These are phyloP conservation scores for Protonemura montana DNA, from an alignment of 2,888 invertebrate genomes.

Conservation along the genomic window DNA sequence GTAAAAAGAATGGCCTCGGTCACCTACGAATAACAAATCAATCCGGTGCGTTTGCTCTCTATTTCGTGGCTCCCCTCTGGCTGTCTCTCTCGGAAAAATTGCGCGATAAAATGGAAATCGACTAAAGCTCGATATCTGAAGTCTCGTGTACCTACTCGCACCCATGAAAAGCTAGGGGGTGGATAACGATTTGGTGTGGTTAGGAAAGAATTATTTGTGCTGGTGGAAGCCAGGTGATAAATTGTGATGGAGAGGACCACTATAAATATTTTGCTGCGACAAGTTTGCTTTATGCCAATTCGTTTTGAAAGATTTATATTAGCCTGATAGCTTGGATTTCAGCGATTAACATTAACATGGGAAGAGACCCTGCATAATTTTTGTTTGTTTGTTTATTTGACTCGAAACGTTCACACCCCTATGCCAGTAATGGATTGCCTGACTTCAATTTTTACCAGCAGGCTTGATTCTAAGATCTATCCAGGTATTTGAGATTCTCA, in stretches of 20 bases:
- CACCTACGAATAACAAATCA: slow-evolving; percentile 36
- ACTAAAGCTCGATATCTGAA: neutral
- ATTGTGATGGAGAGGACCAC: neutral
- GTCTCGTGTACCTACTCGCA: neutral
- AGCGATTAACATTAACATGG: too few relatives aligned
- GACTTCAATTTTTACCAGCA: too few relatives aligned
- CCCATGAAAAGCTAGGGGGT: neutral
- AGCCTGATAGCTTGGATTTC: too few relatives aligned
- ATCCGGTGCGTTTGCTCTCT: neutral
- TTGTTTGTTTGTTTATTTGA: too few relatives aligned
- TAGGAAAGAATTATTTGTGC: neutral
- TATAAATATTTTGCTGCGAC: neutral
- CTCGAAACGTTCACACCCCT: too few relatives aligned
- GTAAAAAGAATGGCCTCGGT: slow-evolving; percentile 38
- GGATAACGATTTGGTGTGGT: neutral
- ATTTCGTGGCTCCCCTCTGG: neutral
- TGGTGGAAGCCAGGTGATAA: neutral
- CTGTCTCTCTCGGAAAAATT: neutral
- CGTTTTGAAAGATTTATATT: too few relatives aligned
- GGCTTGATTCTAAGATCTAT: too few relatives aligned
- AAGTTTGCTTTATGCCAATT: neutral
- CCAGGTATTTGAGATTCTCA: too few relatives aligned
- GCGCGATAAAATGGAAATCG: slow-evolving; percentile 29
- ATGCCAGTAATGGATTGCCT: too few relatives aligned
- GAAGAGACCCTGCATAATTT: too few relatives aligned